Base-by-base conservation (phyloP, 2,113 vertebrate species). In the Halichoerus grypus region DNA sequence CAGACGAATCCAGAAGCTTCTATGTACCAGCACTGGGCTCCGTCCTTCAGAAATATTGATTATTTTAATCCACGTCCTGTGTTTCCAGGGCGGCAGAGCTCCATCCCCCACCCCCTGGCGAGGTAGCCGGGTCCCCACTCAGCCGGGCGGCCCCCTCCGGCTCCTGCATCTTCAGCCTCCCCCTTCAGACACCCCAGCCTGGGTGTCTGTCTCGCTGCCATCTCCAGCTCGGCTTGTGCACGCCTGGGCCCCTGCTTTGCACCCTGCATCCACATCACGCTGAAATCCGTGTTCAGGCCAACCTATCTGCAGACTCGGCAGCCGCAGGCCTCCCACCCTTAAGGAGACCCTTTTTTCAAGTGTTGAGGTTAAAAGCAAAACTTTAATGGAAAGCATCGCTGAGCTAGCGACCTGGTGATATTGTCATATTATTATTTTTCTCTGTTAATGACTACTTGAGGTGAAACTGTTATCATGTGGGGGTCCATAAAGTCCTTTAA, bases 201-300 rank as follows among this genome's bases (percentile, higher is more conserved):
- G 46, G 46, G 46, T 9, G 46, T 61, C 13, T 46, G 46, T 61
- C 13, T 22, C 1, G 0, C 51, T 42, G 57, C 55, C 0, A 0
- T 12, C 82, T 79, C 61, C 7, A 51, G 0, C 88, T 77, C 49
- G 5, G 0, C 36, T 10, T 1, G 46, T 7, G 22, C n/a, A 9
- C 33, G 2, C 10, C 14, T 5, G 49, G 55, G 21, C 5, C 13
- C 36, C 13, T 0, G 21, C 33, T 19, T 19, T 0, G 12, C 19
- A 0, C 1, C 3, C 0, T 19, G 36, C 19, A 8, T 14, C 53
- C 42, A 5, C n/a, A 0, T 10, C 2, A 0, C 2, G 16, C 59
- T 0, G 49, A 22, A 22, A 36, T 4, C 72, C 31, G 0, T 24
- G 15, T 5, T n/a, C 6, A 1, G 9, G 1, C 26, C 4, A 3